Evolutionary conservation across 2,113 vertebrate genomes (phyloP).

Genomic region (Microcebus murinus): DNA sequence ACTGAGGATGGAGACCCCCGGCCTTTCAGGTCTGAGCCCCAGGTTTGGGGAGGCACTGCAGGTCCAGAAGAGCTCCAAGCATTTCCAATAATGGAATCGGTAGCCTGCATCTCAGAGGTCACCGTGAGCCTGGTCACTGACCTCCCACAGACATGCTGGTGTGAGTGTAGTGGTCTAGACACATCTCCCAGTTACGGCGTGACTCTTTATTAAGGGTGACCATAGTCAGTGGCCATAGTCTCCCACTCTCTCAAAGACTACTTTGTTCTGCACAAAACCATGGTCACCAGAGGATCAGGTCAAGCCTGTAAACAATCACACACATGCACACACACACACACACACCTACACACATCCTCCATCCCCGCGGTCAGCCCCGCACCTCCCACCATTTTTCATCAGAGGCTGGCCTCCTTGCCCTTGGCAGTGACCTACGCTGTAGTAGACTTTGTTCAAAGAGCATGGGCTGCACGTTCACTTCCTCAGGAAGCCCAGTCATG

Average conservation of each 20-base stretch:
- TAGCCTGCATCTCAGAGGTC: neutral
- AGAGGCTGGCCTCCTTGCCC: neutral
- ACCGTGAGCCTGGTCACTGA: rapidly evolving
- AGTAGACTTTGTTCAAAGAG: neutral
- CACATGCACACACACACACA: rapidly evolving
- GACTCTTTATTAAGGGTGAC: neutral
- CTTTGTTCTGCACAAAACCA: neutral
- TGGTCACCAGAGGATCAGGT: neutral
- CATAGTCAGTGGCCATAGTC: neutral
- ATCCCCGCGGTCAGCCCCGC: neutral
- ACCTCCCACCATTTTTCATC: neutral
- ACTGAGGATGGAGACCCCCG: neutral
- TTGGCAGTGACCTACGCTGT: neutral
- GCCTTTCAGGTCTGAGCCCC: neutral
- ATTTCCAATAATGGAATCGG: neutral
- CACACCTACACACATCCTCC: neutral
- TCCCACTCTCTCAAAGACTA: neutral
- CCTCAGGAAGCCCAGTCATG: neutral
- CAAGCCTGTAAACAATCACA: neutral
- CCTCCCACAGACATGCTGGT: neutral
- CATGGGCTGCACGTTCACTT: rapidly evolving
- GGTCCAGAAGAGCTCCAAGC: neutral
- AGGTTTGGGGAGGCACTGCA: neutral
- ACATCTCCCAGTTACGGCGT: neutral
- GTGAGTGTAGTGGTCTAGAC: neutral